Base-by-base conservation (phyloP, 2,888 invertebrate genomes). In the Spilosoma lubricipeda region DNA sequence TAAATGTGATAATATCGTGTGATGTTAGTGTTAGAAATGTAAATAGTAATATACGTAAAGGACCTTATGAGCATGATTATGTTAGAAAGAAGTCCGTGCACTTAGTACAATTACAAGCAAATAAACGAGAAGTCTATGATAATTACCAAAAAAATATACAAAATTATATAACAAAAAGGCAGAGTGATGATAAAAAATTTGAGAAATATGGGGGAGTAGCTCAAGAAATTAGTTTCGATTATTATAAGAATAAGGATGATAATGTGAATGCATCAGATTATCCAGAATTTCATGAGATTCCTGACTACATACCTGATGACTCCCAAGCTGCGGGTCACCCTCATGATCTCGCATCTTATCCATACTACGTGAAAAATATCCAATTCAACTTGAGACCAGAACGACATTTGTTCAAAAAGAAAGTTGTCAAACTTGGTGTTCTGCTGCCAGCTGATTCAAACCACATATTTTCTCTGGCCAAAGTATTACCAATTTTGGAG, bases 401-500 rank as follows among this genome's bases (percentile, higher is more conserved):
- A 78, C 89, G 89, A 52, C 91, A 93, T 76, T 90, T 89, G 75
- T 95, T 95, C 82, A 82, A 88, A 65, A 92, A 95, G 67, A 96
- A 94, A 80, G 93, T 95, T 67, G 95, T 97, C 20, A 96, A 96
- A 80, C 91, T 97, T 65, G 97, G 97, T 5, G 97, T 97, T 23
- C 93, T 97, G 65, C 95, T 97, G 68, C 97, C 97, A 0, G 96
- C 95, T 56, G 96, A 97, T 88, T 94, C 96, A 2, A 92, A 92
- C 45, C 96, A 96, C 90, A 97, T 96, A 87, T 98, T 96, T 90
- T 97, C 97, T 73, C 87, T 97, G 79, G 95, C 94, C 15, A 97
- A 97, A 88, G 97, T 98, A 71, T 90, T 98, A 85, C 97, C 98
- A 0, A 97, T 97, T 59, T 94, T 98, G 70, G 96, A 97, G 81